Conservation (phyloP, 1,140 invertebrate genomes). For the Drosophila aff. region DNA sequence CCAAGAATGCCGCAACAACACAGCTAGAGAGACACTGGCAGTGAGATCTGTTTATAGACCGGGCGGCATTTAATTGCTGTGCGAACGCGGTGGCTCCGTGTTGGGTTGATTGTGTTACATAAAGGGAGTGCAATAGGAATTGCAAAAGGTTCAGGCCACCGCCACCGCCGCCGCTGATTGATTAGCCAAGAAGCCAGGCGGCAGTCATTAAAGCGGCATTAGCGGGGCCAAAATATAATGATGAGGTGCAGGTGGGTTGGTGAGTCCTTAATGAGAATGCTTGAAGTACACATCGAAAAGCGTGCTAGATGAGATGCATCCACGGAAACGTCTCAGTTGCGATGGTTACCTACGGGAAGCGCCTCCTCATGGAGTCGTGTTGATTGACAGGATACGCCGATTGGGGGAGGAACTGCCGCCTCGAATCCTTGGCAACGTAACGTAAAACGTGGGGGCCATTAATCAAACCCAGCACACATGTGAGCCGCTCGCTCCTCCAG, state of each 20-base stretch:
- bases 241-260: conserved; percentile 33
- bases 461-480: conserved; percentile 66
- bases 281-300: conserved; percentile 41
- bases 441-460: conserved; percentile 24
- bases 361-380: conserved; percentile 51
- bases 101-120: conserved; percentile 44
- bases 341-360: conserved; percentile 59
- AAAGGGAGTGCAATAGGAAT: conserved; percentile 14
- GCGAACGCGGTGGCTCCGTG: conserved; percentile 16
- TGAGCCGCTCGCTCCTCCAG: conserved; percentile 32
- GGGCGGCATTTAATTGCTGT: conserved; percentile 68
- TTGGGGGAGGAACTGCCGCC: conserved; percentile 1
- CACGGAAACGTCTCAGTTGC: conserved; percentile 21
- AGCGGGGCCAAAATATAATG: conserved; percentile 1
- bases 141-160: conserved; percentile 14
- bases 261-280: conserved; percentile 55
- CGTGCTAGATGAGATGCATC: conserved; percentile 40
- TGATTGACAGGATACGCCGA: conserved; percentile 72
- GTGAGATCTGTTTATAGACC: conserved; percentile 80
- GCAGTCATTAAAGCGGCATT: conserved; percentile 38
- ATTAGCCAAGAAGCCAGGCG: conserved; percentile 18
- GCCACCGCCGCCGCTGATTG: conserved; percentile 7
- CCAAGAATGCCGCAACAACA: conserved; percentile 69
- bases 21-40: conserved; percentile 59
- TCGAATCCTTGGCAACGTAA: conserved; percentile 17